Percentiles rank a stretch among this genome's conserved stretches.
These are phyloP conservation scores for Heterodera schachtii DNA, from an alignment of 1,140 invertebrate species.

Conservation along the genomic window DNA sequence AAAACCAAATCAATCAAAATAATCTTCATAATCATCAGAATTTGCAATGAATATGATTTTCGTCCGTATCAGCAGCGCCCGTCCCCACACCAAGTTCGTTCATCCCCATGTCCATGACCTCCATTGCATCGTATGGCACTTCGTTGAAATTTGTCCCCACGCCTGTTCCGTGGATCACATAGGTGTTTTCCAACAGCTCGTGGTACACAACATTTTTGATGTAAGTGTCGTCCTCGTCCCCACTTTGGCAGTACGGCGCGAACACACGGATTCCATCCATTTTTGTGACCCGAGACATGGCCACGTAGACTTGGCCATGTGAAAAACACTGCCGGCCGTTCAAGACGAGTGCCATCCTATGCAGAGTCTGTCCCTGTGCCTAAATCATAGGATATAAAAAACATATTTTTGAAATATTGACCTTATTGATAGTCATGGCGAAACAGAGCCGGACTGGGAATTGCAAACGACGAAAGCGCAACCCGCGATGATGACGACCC, in stretches of 20 bases:
- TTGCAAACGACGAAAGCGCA: constrained; percentile 63
- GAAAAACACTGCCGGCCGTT: not conserved
- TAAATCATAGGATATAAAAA: not conserved
- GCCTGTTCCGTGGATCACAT: too few relatives aligned
- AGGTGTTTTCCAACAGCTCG: constrained; percentile 11
- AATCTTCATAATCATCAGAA: not conserved
- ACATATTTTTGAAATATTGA: not conserved
- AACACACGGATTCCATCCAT: constrained; percentile 13
- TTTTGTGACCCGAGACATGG: not conserved
- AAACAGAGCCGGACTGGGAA: constrained; percentile 69
- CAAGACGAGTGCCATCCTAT: constrained; percentile 62
- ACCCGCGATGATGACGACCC: not conserved
- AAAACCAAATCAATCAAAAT: not conserved
- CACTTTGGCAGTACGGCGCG: not conserved
- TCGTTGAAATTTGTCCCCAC: too few relatives aligned
- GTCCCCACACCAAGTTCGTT: not conserved
- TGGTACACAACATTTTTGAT: constrained; percentile 25
- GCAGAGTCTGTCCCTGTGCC: constrained; percentile 69
- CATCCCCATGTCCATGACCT: not conserved
- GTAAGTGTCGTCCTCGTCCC: not conserved
- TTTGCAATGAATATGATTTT: not conserved
- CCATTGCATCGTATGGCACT: not conserved
- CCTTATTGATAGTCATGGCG: constrained; percentile 71
- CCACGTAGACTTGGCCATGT: constrained; percentile 6
- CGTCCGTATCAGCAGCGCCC: too few relatives aligned